Evolutionary conservation across 2,113 vertebrate species (phyloP).

Genomic region (Pangasianodon hypophthalmus): DNA sequence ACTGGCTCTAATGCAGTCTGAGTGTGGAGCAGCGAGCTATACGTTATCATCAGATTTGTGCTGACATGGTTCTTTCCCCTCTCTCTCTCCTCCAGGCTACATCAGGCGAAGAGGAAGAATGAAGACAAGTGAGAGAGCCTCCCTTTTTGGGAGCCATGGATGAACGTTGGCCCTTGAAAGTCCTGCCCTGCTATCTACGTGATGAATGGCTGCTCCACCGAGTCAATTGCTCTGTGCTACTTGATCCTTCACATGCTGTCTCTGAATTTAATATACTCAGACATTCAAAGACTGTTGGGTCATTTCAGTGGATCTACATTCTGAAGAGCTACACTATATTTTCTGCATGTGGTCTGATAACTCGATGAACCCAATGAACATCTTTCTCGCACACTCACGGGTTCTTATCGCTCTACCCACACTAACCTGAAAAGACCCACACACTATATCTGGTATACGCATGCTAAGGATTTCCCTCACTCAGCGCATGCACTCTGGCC

Average conservation of each 20-base stretch:
- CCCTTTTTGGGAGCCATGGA: slow-evolving; percentile 62
- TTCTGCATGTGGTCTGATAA: neutral
- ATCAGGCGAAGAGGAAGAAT: slow-evolving; percentile 62
- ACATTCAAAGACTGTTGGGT: slow-evolving; percentile 52
- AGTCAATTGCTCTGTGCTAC: slow-evolving; percentile 58
- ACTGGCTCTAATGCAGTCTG: slow-evolving; percentile 61
- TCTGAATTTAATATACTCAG: slow-evolving; percentile 36
- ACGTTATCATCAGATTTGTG: slow-evolving; percentile 71
- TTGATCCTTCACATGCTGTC: slow-evolving; percentile 18
- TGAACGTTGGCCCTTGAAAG: slow-evolving; percentile 65
- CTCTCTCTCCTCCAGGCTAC: slow-evolving; percentile 62
- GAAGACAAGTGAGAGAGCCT: slow-evolving; percentile 58
- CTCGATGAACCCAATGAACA: neutral
- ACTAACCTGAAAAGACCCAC: slow-evolving; percentile 5
- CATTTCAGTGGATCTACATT: slow-evolving; percentile 20
- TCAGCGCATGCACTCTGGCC: slow-evolving; percentile 4
- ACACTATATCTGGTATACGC: neutral
- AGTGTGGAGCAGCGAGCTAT: slow-evolving; percentile 63
- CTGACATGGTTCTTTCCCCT: slow-evolving; percentile 72
- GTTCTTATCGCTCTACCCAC: slow-evolving; percentile 7
- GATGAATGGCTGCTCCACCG: slow-evolving; percentile 74
- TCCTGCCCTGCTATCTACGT: slow-evolving; percentile 65
- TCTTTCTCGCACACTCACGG: neutral
- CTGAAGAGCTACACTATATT: neutral
- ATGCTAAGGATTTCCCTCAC: slow-evolving; percentile 31